These are phyloP conservation scores for Babylonia areolata DNA, from an alignment of 1,140 invertebrate species.

Conservation along the genomic window DNA sequence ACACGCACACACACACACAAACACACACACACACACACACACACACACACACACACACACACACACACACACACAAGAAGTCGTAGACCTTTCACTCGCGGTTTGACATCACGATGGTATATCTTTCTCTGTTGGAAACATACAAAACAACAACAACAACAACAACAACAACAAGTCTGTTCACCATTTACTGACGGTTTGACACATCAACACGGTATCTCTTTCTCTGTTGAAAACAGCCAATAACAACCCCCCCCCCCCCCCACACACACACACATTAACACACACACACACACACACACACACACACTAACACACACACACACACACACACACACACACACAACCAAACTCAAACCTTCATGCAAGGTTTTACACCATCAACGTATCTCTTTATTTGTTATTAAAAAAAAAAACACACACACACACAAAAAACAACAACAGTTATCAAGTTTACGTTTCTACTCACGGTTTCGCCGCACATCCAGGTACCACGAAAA, in stretches of 20 bases:
- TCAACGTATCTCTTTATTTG: background rate
- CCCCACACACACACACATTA: no score
- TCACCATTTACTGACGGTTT: background rate
- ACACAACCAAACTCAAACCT: background rate
- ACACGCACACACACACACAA: background rate
- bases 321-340: background rate
- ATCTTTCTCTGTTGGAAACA: background rate
- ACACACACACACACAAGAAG: background rate
- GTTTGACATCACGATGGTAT: no score
- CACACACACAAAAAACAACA: background rate
- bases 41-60: background rate
- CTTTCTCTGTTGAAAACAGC: no score
- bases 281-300: background rate
- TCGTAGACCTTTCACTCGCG: background rate
- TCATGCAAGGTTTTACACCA: background rate
- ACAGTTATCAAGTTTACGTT: background rate
- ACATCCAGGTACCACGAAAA: conserved; percentile 9
- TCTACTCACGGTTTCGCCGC: background rate
- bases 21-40: background rate
- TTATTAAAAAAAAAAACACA: background rate
- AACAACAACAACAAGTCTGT: background rate
- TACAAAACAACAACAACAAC: background rate
- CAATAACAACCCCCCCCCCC: no score
- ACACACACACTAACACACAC: background rate
- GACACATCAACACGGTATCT: no score